These are phyloP conservation scores for Xiphophorus maculatus DNA, from an alignment of 2,113 vertebrate species.

Conservation along the genomic window DNA sequence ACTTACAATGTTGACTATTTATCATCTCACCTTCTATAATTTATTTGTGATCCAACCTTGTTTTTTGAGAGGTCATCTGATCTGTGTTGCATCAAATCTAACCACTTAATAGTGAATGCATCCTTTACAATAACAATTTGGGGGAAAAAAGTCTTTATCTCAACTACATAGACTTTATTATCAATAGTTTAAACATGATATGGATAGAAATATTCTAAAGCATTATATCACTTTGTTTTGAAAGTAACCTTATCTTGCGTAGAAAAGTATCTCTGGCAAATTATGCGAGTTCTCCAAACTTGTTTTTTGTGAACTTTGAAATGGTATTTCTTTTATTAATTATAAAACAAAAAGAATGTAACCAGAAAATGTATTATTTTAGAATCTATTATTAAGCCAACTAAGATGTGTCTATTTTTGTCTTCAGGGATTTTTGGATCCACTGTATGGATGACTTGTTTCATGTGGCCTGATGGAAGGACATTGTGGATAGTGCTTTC, in stretches of 20 bases:
- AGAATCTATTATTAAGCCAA: not conserved
- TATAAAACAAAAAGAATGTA: not conserved
- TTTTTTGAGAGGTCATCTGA: not conserved
- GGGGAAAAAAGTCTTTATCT: not conserved
- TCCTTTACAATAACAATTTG: too few species aligned
- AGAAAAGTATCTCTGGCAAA: not conserved
- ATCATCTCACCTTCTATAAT: not conserved
- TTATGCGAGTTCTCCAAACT: not conserved
- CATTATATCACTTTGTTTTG: not conserved
- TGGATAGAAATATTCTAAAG: not conserved
- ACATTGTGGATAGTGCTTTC: slow-evolving; percentile 76
- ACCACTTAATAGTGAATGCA: not conserved
- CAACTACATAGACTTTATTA: not conserved
- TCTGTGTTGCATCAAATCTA: not conserved
- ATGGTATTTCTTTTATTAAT: not conserved
- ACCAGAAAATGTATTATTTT: too few species aligned
- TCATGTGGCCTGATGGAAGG: slow-evolving; percentile 82
- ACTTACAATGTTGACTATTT: not conserved
- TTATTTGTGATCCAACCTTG: not conserved
- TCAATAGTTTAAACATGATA: not conserved
- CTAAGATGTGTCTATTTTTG: slow-evolving; percentile 43
- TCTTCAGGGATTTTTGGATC: slow-evolving; percentile 83
- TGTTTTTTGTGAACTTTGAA: not conserved
- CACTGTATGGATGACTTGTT: slow-evolving; percentile 82
- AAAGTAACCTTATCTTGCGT: not conserved